Conservation (phyloP, 2,888 invertebrate genomes). For the Cylindroiulus punctatus region DNA sequence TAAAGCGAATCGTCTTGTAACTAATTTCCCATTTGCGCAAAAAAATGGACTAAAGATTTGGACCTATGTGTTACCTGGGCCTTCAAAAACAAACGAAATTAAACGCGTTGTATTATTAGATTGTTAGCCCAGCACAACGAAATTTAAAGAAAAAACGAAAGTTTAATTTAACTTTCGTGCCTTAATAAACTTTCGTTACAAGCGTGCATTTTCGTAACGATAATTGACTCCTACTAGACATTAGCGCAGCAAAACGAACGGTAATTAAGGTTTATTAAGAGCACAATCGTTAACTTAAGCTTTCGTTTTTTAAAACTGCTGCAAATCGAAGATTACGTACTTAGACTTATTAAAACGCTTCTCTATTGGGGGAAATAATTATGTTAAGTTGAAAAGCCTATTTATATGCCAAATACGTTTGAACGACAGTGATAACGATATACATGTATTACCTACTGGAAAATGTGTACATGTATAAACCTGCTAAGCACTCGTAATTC, state of each 20-base stretch:
- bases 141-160: too few species aligned
- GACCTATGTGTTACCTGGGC: not conserved
- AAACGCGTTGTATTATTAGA: not conserved
- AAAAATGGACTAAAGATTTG: not conserved
- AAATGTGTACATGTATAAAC: not conserved
- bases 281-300: too few species aligned
- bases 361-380: not conserved
- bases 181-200: too few species aligned
- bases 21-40: conserved; percentile 13
- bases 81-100: not conserved
- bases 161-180: too few species aligned
- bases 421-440: conserved; percentile 3
- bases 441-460: not conserved
- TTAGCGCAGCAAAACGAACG: too few species aligned
- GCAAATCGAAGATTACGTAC: not conserved
- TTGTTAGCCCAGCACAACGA: too few species aligned
- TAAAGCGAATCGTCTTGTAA: conserved; percentile 4
- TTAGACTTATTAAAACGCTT: not conserved
- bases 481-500: conserved; percentile 22
- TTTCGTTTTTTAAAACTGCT: too few species aligned
- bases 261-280: too few species aligned
- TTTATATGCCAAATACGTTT: not conserved
- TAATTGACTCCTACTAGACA: too few species aligned
- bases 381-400: not conserved
- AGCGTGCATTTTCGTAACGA: too few species aligned